A percentile compares a stretch with the other conserved stretches of the same genome.
These are phyloP conservation scores for Plagodis dolabraria DNA, from an alignment of 2,888 invertebrate genomes.

Conservation along the genomic window DNA sequence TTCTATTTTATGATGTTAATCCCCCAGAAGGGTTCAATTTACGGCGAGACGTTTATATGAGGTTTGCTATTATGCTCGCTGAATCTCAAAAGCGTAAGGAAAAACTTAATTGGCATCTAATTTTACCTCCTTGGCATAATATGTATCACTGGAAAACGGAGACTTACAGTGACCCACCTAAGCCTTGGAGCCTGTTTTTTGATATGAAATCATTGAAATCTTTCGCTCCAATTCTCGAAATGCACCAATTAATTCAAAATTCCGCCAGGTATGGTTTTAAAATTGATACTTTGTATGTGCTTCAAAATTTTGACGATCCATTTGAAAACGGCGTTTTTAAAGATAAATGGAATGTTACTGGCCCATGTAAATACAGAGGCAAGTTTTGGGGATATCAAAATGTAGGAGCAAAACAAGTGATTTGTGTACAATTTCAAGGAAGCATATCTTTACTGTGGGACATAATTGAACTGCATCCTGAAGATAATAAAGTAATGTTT, in stretches of 20 bases:
- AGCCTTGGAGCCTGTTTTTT: conserved; percentile 95
- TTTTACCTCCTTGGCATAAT: conserved; percentile 96
- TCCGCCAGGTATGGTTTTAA: conserved; percentile 55
- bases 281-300: conserved; percentile 91
- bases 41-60: conserved; percentile 97
- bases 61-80: conserved; percentile 93
- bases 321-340: conserved; percentile 92
- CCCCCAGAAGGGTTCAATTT: conserved; percentile 98
- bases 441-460: conserved; percentile 86
- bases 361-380: conserved; percentile 59
- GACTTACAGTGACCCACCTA: conserved; percentile 81
- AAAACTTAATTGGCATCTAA: conserved; percentile 85
- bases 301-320: conserved; percentile 94
- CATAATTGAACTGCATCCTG: conserved; percentile 77
- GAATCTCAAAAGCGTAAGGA: conserved; percentile 84
- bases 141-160: conserved; percentile 95
- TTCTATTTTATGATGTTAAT: conserved; percentile 97
- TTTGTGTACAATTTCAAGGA: conserved; percentile 95
- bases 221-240: conserved; percentile 94
- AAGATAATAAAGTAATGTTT: conserved; percentile 86
- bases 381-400: conserved; percentile 90
- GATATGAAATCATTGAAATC: conserved; percentile 90
- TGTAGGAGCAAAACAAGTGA: conserved; percentile 86
- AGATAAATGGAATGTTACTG: conserved; percentile 90
- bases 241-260: conserved; percentile 88